A percentile compares a stretch with the other conserved stretches of the same genome.
phyloP scores from a whole-genome alignment of 2,797 vertebrate genomes.

The Potorous gilbertii region DNA sequence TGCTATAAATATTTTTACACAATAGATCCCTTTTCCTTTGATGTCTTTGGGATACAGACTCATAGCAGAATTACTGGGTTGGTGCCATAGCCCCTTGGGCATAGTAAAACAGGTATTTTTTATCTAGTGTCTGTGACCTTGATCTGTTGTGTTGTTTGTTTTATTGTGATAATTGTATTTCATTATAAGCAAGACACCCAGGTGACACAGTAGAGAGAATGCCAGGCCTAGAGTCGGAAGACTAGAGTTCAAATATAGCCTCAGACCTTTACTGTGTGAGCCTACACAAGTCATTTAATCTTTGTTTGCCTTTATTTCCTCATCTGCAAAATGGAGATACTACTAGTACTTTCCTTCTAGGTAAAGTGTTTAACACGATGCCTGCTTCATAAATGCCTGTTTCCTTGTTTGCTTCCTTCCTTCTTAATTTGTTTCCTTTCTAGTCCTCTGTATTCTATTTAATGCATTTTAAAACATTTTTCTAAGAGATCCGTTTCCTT shows the following conservation, averaged over 20 bases:
- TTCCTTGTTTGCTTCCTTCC: neutral
- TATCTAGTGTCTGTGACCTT: neutral
- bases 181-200: neutral
- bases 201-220: neutral
- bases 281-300: neutral
- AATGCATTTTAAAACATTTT: neutral
- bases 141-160: neutral
- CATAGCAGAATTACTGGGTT: neutral
- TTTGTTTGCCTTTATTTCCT: neutral
- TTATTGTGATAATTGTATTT: neutral
- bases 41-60: neutral
- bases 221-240: neutral
- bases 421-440: neutral
- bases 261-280: neutral
- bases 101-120: neutral
- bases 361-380: neutral
- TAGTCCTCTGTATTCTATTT: neutral
- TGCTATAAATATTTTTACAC: neutral
- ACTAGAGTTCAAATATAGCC: neutral
- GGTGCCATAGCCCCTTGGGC: neutral
- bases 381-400: neutral
- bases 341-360: neutral
- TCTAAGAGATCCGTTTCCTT: neutral
- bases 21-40: neutral
- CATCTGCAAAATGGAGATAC: neutral